Evolutionary conservation across 2,797 vertebrate species (phyloP).

Genomic region (Chelidonichthys spinosus): DNA sequence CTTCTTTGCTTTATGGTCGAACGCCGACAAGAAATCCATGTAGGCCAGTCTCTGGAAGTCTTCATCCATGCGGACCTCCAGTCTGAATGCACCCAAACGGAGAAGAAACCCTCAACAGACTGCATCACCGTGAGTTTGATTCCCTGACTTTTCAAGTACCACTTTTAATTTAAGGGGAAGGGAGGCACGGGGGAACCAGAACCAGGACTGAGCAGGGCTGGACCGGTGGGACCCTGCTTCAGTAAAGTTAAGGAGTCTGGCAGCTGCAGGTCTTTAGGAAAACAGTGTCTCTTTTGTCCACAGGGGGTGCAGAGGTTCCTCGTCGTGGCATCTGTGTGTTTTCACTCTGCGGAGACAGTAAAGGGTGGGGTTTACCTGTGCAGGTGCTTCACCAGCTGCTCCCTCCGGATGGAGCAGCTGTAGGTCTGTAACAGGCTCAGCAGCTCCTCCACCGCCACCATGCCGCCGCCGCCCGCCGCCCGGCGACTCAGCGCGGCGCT

Average conservation of each 20-base stretch:
- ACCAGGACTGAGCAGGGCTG: too few relatives aligned
- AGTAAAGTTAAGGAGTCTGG: too few relatives aligned
- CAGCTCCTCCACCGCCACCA: slow-evolving; percentile 48
- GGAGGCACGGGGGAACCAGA: too few relatives aligned
- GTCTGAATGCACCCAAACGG: slow-evolving; percentile 1
- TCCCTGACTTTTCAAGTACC: too few relatives aligned
- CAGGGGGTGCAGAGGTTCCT: too few relatives aligned
- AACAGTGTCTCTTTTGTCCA: too few relatives aligned
- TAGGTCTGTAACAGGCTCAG: slow-evolving; percentile 23
- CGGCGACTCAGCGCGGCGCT: slow-evolving; percentile 2
- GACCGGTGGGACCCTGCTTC: too few relatives aligned
- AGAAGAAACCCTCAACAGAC: background rate
- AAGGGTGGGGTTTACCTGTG: slow-evolving; percentile 11
- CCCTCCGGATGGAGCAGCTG: slow-evolving; percentile 5
- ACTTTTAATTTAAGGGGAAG: too few relatives aligned
- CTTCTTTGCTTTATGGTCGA: slow-evolving; percentile 15
- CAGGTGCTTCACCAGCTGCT: slow-evolving; percentile 30
- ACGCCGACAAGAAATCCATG: slow-evolving; percentile 39
- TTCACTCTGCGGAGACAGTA: background rate
- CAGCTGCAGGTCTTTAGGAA: too few relatives aligned
- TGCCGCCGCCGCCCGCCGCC: slow-evolving; percentile 4
- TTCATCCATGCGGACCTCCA: slow-evolving; percentile 24
- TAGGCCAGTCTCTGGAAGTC: slow-evolving; percentile 1
- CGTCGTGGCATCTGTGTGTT: too few relatives aligned
- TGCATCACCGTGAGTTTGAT: background rate